A percentile compares a stretch with the other conserved stretches of the same genome.
Conservation (phyloP, 2,797 vertebrate genomes). For the Enteromius afrohamiltoni region DNA sequence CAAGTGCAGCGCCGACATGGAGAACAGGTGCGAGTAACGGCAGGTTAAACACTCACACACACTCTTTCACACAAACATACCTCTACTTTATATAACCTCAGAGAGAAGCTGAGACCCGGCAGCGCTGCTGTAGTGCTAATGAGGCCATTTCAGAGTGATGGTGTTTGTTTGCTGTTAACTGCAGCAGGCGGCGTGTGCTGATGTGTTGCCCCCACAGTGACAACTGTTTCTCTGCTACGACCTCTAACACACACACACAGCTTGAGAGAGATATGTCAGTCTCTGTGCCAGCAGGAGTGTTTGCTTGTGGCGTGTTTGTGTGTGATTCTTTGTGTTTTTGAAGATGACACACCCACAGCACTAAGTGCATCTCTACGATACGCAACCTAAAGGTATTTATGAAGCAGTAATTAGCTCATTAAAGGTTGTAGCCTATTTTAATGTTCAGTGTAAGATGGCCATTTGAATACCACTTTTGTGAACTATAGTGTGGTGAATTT, state of each 20-base stretch:
- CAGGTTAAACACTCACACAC: slow-evolving; percentile 36
- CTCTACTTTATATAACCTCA: slow-evolving; percentile 1
- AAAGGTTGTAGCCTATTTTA: neutral
- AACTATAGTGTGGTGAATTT: no score
- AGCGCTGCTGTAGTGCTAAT: neutral
- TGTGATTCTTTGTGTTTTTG: neutral
- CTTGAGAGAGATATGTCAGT: slow-evolving; percentile 9
- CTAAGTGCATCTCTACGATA: neutral
- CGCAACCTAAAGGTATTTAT: neutral
- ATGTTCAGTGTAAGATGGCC: no score
- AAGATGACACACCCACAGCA: neutral
- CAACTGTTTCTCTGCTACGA: slow-evolving; percentile 8
- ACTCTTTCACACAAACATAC: slow-evolving; percentile 12
- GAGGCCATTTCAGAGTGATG: slow-evolving; percentile 5
- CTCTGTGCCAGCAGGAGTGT: neutral
- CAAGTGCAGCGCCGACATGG: slow-evolving; percentile 94
- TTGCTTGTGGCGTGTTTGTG: neutral
- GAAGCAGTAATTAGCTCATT: slow-evolving; percentile 12
- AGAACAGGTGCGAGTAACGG: slow-evolving; percentile 84
- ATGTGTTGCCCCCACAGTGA: slow-evolving; percentile 8
- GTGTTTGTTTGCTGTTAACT: slow-evolving; percentile 25
- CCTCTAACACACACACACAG: slow-evolving; percentile 1
- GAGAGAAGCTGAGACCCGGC: neutral
- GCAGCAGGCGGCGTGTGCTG: slow-evolving; percentile 1
- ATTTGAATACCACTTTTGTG: neutral